Evolutionary conservation across 2,113 vertebrate species (phyloP).

Genomic region (Oreocharis arfaki): DNA sequence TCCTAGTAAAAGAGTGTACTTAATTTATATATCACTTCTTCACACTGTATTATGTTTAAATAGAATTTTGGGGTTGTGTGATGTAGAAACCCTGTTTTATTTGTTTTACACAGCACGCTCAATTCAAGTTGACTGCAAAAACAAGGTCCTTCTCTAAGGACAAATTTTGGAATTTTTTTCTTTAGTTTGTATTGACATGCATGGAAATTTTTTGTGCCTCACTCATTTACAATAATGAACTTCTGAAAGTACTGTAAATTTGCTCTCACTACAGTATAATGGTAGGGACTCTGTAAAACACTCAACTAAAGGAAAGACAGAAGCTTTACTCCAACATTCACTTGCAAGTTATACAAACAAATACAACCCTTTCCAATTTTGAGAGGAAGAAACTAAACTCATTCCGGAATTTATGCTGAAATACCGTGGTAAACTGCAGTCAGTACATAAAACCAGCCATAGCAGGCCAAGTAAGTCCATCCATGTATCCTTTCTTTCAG

Average conservation of each 20-base stretch:
- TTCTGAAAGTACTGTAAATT: neutral
- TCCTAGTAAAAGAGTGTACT: neutral
- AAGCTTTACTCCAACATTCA: neutral
- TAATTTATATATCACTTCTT: neutral
- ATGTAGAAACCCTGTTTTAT: neutral
- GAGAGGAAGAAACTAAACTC: neutral
- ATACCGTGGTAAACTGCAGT: neutral
- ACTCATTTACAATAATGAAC: neutral
- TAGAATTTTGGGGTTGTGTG: neutral
- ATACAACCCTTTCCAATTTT: neutral
- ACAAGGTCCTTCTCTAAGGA: neutral
- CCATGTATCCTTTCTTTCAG: neutral
- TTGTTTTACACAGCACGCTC: neutral
- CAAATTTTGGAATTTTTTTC: neutral
- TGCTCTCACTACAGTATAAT: neutral
- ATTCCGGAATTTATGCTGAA: neutral
- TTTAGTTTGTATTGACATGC: neutral
- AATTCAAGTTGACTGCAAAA: neutral
- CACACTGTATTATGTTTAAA: neutral
- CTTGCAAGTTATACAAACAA: neutral
- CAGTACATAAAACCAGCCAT: rapidly evolving
- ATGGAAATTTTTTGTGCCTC: neutral
- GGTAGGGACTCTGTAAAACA: neutral
- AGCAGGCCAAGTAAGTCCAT: neutral
- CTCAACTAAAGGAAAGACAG: neutral